These are phyloP conservation scores for Drosophila melanica DNA, from an alignment of 1,140 invertebrate species.

Conservation along the genomic window DNA sequence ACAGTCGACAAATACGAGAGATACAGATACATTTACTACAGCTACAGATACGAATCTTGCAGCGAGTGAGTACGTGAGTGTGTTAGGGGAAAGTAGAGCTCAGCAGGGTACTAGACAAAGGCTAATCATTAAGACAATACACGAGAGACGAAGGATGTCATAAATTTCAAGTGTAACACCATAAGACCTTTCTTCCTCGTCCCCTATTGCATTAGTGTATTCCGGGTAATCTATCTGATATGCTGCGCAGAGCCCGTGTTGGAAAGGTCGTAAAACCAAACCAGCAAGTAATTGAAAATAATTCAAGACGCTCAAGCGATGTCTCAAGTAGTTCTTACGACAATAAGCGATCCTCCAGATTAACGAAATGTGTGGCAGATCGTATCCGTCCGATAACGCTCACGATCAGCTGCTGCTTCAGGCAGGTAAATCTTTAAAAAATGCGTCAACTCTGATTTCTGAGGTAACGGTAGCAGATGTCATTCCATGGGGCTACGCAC, in stretches of 20 bases:
- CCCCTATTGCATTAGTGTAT: conserved; percentile 31
- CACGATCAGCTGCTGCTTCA: conserved; percentile 33
- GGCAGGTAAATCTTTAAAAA: conserved; percentile 4
- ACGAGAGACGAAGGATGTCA: conserved; percentile 69
- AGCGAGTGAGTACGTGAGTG: conserved; percentile 40
- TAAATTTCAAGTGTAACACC: conserved; percentile 81
- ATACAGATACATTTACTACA: conserved; percentile 18
- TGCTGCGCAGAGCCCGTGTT: conserved; percentile 37
- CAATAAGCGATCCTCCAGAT: conserved; percentile 14
- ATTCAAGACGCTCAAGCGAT: conserved; percentile 52
- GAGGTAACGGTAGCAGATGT: conserved; percentile 13
- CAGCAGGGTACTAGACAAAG: conserved; percentile 65
- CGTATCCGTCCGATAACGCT: conserved; percentile 27
- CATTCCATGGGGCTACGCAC: not conserved
- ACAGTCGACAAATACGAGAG: not conserved
- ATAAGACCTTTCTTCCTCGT: conserved; percentile 43
- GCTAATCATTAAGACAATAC: conserved; percentile 73
- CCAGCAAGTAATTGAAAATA: conserved; percentile 78
- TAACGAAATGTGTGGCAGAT: conserved; percentile 41
- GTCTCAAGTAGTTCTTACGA: conserved; percentile 47
- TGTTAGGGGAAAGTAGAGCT: conserved; percentile 61
- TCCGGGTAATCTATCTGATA: conserved; percentile 45
- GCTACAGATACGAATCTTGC: conserved; percentile 49
- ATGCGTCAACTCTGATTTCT: conserved; percentile 12
- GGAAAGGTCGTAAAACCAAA: conserved; percentile 58